Evolutionary conservation across 2,797 vertebrate genomes (phyloP), one percentile per base, ranked within the genome.

Genomic region (Gymnocypris eckloni): DNA sequence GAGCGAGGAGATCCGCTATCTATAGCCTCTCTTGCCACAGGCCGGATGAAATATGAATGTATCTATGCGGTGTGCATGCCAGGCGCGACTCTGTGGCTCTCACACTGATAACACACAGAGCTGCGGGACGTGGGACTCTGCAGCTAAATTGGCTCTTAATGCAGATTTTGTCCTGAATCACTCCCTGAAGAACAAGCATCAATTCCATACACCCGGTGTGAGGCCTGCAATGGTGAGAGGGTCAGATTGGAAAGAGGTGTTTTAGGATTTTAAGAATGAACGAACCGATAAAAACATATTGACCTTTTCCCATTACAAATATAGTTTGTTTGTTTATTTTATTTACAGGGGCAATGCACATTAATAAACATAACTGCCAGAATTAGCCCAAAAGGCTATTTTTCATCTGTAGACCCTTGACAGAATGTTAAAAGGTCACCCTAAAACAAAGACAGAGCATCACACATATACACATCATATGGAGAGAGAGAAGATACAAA

Each of bases 31-130:
- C 86, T 92, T 86, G 92, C 92, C 94, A 92, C 20, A 22, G 82
- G 92, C 90, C 78, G 86, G 88, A 94, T 94, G 89, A 94, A 94
- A 94, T 92, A 95, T 94, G 90, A 89, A 94, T 94, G 92, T 83
- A 87, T 91, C 88, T 91, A 83, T 90, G 81, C 45, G 13, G 82
- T 88, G 89, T 89, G 88, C 28, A 3, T 61, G 28, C 81, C 86
- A 88, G 85, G 88, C 88, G 88, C 90, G 90, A 6, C 88, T 80
- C 88, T n/a, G 41, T 61, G 81, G 89, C 73, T 84, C 85, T 45
- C 81, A 72, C 54, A 85, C 82, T 91, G 90, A 93, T 92, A 91
- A 92, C 89, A 76, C 7, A 76, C 71, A 75, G 56, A 39, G 82
- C 56, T 75, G 28, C 52, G 28, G 69, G 81, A 81, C 28, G 22